Evolutionary conservation across 2,113 vertebrate species (phyloP).

Genomic region (Capreolus pygargus): DNA sequence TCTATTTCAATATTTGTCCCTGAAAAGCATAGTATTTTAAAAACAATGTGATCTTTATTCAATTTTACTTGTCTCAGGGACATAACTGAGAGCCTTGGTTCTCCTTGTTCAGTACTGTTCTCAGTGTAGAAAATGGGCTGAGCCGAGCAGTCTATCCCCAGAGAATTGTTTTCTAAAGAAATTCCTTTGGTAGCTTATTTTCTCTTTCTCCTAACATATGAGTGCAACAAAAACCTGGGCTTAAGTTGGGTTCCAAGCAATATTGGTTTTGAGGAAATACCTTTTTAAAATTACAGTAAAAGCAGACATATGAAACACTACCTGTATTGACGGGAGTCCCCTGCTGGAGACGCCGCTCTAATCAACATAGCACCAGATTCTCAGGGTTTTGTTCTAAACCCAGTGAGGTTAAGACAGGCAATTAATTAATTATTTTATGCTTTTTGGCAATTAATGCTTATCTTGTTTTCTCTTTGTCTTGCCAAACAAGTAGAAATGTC

Average conservation of each 20-base stretch:
- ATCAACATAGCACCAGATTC: neutral
- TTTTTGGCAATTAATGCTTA: neutral
- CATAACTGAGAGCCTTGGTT: neutral
- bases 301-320: neutral
- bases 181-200: neutral
- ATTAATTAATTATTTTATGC: neutral
- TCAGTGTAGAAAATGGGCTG: neutral
- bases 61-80: neutral
- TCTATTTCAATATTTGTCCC: conserved; percentile 17
- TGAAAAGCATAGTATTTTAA: neutral
- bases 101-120: neutral
- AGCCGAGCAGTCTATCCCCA: neutral
- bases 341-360: neutral
- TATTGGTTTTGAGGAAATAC: neutral
- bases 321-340: neutral
- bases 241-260: neutral
- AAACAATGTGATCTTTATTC: neutral
- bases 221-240: neutral
- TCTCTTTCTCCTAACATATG: neutral
- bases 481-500: neutral
- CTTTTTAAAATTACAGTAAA: neutral
- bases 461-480: neutral
- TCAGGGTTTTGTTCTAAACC: neutral
- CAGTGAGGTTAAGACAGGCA: neutral
- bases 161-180: conserved; percentile 6